Base-by-base conservation (phyloP, 1,140 invertebrate species). In the Centruroides sculpturatus region DNA sequence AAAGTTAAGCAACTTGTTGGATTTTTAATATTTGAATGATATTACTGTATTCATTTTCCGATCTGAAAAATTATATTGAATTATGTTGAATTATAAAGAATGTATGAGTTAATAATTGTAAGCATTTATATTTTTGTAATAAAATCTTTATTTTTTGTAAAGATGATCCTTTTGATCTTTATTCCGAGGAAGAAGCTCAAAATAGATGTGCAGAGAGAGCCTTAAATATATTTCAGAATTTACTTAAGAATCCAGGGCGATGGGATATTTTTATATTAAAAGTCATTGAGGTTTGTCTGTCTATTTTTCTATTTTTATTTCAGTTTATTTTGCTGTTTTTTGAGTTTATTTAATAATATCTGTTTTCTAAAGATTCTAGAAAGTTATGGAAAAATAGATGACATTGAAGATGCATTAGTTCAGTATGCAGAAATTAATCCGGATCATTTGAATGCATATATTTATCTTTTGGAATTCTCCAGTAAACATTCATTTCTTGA, bases 231-330 rank as follows among this genome's bases (percentile, higher is more conserved):
- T 54, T 54, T 35, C 9, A 35, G 12, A 5, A 34, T 5, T 13
- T 61, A n/a, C 35, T 61, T 41, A 35, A 9, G 10, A 61, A 35
- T 53, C 60, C 60, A 35, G 60, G 60, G 2, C 13, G 57, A n/a
- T 61, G 55, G 50, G 60, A 61, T 48, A 61, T 61, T 53, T 61
- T 61, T 61, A 50, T 61, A 41, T 35, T 61, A 51, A 61, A 61
- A 35, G 47, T 61, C 9, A 54, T 61, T 47, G 50, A 61, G 46
- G 60, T 61, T n/a, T 35, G 46, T 5, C 13, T 54, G 8, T 35
- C 35, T 35, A 5, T 10, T n/a, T n/a, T 36, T 55, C 7, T 47
- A 10, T 23, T 23, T 23, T 23, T 23, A 23, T 23, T 23, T 23
- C 23, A 23, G 23, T 23, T 23, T 23, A 23, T 23, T 23, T 23